phyloP scores from a whole-genome alignment of 2,113 vertebrate genomes.

The Coturnix japonica region DNA sequence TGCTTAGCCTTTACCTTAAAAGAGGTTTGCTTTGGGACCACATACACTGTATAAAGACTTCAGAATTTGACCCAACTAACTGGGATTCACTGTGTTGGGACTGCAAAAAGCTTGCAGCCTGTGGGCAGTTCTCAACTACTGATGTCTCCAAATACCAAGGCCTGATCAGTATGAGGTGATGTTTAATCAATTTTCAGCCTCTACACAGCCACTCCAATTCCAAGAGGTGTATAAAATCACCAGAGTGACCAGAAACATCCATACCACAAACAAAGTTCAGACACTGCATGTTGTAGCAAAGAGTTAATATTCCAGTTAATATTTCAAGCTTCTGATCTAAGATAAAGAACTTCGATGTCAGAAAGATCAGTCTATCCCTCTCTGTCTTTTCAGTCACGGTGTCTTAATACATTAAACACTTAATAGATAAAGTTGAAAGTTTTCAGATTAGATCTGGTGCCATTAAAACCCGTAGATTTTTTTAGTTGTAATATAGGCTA shows the following conservation, averaged over 20 bases:
- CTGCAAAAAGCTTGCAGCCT: background rate
- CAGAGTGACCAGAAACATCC: background rate
- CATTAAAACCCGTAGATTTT: background rate
- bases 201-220: background rate
- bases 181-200: background rate
- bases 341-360: background rate
- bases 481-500: background rate
- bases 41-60: background rate
- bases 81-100: background rate
- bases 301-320: background rate
- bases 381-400: background rate
- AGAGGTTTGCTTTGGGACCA: background rate
- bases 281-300: background rate
- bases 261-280: background rate
- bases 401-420: background rate
- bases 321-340: background rate
- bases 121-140: background rate
- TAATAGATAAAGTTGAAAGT: background rate
- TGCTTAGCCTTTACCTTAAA: background rate
- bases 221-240: background rate
- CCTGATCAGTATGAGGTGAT: background rate
- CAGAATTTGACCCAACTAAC: background rate
- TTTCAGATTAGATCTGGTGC: background rate
- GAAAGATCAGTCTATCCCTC: background rate
- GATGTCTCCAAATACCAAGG: background rate